phyloP scores from a whole-genome alignment of 1,140 invertebrate species.

The Eumaeus atala region DNA sequence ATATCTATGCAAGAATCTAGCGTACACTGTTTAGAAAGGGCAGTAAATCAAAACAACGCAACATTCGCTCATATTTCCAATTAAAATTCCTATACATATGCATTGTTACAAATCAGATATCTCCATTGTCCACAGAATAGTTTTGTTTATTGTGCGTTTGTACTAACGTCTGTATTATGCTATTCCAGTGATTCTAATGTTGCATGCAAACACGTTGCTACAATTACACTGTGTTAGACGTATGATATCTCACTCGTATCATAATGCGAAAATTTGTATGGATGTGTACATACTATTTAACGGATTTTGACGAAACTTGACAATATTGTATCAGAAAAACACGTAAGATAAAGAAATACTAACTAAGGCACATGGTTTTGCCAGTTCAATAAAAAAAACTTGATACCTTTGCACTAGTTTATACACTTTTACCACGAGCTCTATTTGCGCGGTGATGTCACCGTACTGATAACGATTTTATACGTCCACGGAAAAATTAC shows the following conservation, averaged over 20 bases:
- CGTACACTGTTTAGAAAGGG: conserved; percentile 41
- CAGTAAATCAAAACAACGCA: conserved; percentile 43
- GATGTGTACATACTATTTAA: no score
- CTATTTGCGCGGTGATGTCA: conserved; percentile 12
- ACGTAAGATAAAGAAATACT: no score
- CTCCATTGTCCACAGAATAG: conserved; percentile 57
- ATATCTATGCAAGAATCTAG: conserved; percentile 36
- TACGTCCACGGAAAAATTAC: neutral
- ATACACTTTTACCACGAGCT: conserved; percentile 14
- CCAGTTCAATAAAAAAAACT: conserved; percentile 24
- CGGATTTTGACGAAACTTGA: no score
- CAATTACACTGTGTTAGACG: conserved; percentile 20
- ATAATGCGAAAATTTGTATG: neutral
- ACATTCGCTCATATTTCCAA: conserved; percentile 59
- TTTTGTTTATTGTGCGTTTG: conserved; percentile 41
- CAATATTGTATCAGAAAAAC: no score
- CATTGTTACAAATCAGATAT: conserved; percentile 59
- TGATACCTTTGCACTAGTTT: conserved; percentile 18
- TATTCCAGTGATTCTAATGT: conserved; percentile 53
- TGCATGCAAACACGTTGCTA: conserved; percentile 37
- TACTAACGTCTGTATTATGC: conserved; percentile 34
- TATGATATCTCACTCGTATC: conserved; percentile 23
- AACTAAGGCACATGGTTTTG: no score
- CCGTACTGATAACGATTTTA: conserved; percentile 2
- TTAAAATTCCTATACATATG: conserved; percentile 66